Conservation (phyloP, 1,140 invertebrate species). For the Latrodectus geometricus region DNA sequence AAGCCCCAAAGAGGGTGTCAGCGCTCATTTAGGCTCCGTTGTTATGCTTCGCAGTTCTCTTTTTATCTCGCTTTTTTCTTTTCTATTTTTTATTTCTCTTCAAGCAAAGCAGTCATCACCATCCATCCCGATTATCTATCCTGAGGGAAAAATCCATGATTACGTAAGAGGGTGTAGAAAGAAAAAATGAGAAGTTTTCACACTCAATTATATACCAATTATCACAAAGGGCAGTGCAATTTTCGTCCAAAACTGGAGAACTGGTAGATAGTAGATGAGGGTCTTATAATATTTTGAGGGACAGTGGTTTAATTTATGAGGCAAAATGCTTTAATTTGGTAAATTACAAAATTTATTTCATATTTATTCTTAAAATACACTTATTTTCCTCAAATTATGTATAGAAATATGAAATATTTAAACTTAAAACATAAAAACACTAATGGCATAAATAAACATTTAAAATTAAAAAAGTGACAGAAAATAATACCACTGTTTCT, state of each 20-base stretch:
- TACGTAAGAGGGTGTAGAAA: conserved; percentile 8
- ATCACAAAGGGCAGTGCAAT: conserved; percentile 9
- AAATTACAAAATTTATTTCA: too few species aligned
- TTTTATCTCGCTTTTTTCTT: not conserved
- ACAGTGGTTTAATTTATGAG: too few species aligned
- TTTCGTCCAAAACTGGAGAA: conserved; percentile 9
- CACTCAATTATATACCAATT: conserved; percentile 58
- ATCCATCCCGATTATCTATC: conserved; percentile 48
- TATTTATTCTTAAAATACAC: too few species aligned
- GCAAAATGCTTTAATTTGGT: not conserved
- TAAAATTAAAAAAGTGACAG: too few species aligned
- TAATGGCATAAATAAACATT: too few species aligned
- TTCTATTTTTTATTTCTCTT: conserved; percentile 21
- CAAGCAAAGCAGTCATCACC: conserved; percentile 33
- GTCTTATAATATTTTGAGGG: too few species aligned
- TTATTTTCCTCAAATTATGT: too few species aligned
- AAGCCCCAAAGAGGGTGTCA: conserved; percentile 41
- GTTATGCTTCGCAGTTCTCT: conserved; percentile 17
- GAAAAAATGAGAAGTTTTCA: conserved; percentile 39
- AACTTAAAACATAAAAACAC: too few species aligned
- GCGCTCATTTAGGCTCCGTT: conserved; percentile 42
- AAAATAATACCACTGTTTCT: too few species aligned
- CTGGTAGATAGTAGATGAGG: not conserved
- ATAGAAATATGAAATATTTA: too few species aligned
- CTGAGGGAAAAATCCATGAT: conserved; percentile 46